Conservation (phyloP, 2,888 invertebrate genomes). For the Strigamia transsilvanica region DNA sequence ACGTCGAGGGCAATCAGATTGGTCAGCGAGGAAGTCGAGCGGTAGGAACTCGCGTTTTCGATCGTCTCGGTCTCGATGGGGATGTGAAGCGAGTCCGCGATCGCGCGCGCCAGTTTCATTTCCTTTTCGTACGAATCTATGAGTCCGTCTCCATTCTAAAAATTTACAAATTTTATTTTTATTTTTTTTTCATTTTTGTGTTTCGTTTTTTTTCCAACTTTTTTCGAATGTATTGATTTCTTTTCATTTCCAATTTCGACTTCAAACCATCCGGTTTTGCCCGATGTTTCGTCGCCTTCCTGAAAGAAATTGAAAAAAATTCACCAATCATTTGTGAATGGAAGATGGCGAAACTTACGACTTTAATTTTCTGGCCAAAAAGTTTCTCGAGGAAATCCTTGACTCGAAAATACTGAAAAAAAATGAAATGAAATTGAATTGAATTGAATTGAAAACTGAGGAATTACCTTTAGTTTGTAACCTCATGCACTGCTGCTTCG, state of each 20-base stretch:
- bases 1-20: neutral
- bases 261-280: slow-evolving; percentile 37
- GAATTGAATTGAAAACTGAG: too few relatives aligned
- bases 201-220: neutral
- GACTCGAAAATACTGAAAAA: slow-evolving; percentile 11
- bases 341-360: neutral
- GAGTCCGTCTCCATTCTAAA: slow-evolving; percentile 20
- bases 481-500: slow-evolving; percentile 32
- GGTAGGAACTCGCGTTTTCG: neutral
- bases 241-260: neutral
- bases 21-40: neutral
- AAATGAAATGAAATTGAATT: too few relatives aligned
- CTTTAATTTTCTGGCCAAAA: neutral
- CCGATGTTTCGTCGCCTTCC: neutral
- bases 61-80: neutral
- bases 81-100: neutral
- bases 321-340: neutral
- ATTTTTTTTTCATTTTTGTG: too few relatives aligned
- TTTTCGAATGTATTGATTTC: slow-evolving; percentile 22
- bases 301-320: neutral
- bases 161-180: neutral
- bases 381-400: slow-evolving; percentile 9
- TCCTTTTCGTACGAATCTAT: neutral
- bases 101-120: neutral
- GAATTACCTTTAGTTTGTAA: slow-evolving; percentile 21